Conservation (phyloP, 2,888 invertebrate species). For the Steinernema hermaphroditum region DNA sequence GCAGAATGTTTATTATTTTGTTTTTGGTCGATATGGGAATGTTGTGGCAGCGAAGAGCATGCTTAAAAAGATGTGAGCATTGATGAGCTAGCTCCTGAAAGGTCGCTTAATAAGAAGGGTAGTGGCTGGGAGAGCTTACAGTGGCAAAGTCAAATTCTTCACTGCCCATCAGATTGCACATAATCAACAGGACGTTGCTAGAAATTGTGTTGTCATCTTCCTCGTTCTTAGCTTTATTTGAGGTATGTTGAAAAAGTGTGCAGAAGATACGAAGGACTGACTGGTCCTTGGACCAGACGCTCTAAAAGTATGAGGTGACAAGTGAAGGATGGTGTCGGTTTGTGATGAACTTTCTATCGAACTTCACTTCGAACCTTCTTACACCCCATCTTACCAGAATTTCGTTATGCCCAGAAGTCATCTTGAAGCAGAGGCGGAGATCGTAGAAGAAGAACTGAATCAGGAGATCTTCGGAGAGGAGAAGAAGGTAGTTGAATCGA, state of each 20-base stretch:
- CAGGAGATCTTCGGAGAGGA: constrained; percentile 7
- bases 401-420: constrained; percentile 38
- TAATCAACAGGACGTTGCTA: constrained; percentile 49
- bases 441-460: constrained; percentile 45
- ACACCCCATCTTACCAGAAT: constrained; percentile 42
- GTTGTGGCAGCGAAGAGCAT: constrained; percentile 32
- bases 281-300: neutral
- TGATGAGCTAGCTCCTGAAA: constrained; percentile 35
- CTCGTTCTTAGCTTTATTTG: neutral
- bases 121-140: constrained; percentile 31
- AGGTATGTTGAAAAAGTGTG: neutral
- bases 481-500: constrained; percentile 25
- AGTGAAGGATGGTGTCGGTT: constrained; percentile 1
- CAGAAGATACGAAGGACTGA: neutral
- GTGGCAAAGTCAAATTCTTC: constrained; percentile 34
- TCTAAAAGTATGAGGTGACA: neutral
- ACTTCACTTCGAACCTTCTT: too few species aligned
- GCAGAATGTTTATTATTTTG: constrained; percentile 50
- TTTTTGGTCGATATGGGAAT: constrained; percentile 40
- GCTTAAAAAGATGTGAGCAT: constrained; percentile 37
- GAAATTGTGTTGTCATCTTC: constrained; percentile 11
- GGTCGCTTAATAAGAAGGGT: neutral
- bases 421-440: constrained; percentile 47
- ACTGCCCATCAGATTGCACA: constrained; percentile 58
- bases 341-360: too few species aligned